Evolutionary conservation across 2,888 invertebrate genomes (phyloP).

Genomic region (Drosophila seclusa): DNA sequence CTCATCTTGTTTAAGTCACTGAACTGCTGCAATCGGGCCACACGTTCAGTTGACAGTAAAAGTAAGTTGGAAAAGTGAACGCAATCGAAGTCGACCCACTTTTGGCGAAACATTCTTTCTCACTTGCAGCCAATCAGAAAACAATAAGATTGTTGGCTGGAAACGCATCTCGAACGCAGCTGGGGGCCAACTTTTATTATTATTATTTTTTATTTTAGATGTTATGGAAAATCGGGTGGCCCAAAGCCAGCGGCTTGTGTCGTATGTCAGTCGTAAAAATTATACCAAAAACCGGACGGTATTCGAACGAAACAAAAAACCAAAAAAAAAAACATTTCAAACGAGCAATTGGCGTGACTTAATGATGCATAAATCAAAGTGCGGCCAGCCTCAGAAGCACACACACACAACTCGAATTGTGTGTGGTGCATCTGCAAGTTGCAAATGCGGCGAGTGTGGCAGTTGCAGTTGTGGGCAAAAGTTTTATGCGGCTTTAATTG

Average conservation of each 20-base stretch:
- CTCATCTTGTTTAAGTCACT: conserved; percentile 59
- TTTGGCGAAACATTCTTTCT: conserved; percentile 43
- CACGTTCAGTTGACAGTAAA: conserved; percentile 78
- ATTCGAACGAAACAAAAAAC: not conserved
- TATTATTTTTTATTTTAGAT: not conserved
- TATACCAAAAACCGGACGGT: conserved; percentile 47
- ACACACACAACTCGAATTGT: conserved; percentile 6
- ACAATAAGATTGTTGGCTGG: conserved; percentile 25
- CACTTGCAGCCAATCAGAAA: conserved; percentile 12
- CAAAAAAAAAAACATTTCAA: conserved; percentile 44
- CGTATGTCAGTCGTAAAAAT: conserved; percentile 63
- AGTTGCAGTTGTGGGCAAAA: conserved; percentile 13
- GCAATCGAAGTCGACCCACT: conserved; percentile 69
- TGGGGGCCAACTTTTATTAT: conserved; percentile 30
- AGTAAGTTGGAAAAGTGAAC: conserved; percentile 76
- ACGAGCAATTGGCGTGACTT: conserved; percentile 81
- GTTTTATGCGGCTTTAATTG: conserved; percentile 63
- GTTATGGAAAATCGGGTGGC: conserved; percentile 66
- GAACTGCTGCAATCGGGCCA: conserved; percentile 69
- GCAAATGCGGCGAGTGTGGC: not conserved
- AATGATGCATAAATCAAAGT: conserved; percentile 78
- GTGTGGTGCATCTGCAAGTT: conserved; percentile 19
- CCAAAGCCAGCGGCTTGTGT: conserved; percentile 71
- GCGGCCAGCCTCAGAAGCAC: conserved; percentile 13
- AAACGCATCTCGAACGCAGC: conserved; percentile 43